These are phyloP conservation scores for Sparus aurata DNA, from an alignment of 2,797 vertebrate species.

Conservation along the genomic window DNA sequence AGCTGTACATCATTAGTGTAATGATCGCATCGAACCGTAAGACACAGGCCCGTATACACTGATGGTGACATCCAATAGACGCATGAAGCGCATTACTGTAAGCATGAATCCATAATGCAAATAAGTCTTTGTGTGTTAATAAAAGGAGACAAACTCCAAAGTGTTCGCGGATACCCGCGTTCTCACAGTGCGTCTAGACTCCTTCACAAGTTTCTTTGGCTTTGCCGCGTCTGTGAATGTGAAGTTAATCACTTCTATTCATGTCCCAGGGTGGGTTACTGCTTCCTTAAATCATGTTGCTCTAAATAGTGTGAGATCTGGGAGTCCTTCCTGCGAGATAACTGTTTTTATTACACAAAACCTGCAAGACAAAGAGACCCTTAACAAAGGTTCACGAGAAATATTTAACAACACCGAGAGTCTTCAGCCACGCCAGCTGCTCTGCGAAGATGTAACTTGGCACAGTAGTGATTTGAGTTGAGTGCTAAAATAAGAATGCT, in stretches of 20 bases:
- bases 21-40: slow-evolving; percentile 68
- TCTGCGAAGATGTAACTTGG: slow-evolving; percentile 6
- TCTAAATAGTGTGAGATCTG: slow-evolving; percentile 68
- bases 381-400: slow-evolving; percentile 38
- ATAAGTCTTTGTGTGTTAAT: slow-evolving; percentile 29
- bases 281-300: slow-evolving; percentile 71
- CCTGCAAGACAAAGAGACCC: slow-evolving; percentile 52
- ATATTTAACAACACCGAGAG: slow-evolving; percentile 34
- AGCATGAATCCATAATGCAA: slow-evolving; percentile 58
- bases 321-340: slow-evolving; percentile 64
- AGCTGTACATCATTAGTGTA: slow-evolving; percentile 73
- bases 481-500: slow-evolving; percentile 1
- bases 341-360: slow-evolving; percentile 55
- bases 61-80: slow-evolving; percentile 54
- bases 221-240: slow-evolving; percentile 55
- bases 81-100: slow-evolving; percentile 40
- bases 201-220: slow-evolving; percentile 57
- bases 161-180: slow-evolving; percentile 34
- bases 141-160: slow-evolving; percentile 22
- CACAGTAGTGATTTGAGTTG: not conserved
- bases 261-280: slow-evolving; percentile 56
- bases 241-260: slow-evolving; percentile 67
- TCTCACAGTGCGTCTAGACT: slow-evolving; percentile 43
- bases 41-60: slow-evolving; percentile 58
- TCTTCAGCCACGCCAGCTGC: slow-evolving; percentile 15